A percentile compares a stretch with the other conserved stretches of the same genome.
Evolutionary conservation across 2,797 vertebrate species (phyloP).

Genomic region (Microctenopoma lineatum): DNA sequence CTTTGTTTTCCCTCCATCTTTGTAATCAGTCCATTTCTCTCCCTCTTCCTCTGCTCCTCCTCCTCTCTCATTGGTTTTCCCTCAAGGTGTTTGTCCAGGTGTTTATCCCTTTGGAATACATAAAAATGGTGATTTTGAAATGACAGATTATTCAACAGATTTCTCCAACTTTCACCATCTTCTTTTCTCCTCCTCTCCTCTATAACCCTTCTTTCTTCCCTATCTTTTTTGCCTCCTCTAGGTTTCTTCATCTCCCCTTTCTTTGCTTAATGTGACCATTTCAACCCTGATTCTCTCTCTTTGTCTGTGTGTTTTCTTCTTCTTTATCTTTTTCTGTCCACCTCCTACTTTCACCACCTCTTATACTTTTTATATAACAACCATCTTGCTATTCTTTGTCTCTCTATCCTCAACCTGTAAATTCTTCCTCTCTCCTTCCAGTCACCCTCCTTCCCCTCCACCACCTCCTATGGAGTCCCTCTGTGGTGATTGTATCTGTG

Average conservation of each 20-base stretch:
- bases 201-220: not conserved
- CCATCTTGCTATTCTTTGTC: not conserved
- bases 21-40: conserved; percentile 19
- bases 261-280: not conserved
- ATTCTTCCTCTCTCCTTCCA: conserved; percentile 22
- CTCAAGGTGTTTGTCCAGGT: conserved; percentile 18
- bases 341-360: conserved; percentile 6
- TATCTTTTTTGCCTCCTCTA: not conserved
- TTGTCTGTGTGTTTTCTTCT: conserved; percentile 1
- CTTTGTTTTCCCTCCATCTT: conserved; percentile 20
- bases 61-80: conserved; percentile 21
- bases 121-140: conserved; percentile 4
- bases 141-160: conserved; percentile 5
- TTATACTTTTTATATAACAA: conserved; percentile 1
- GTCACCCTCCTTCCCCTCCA: conserved; percentile 5
- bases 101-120: conserved; percentile 12
- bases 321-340: not conserved
- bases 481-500: conserved; percentile 52
- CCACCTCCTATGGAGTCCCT: conserved; percentile 31
- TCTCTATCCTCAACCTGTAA: conserved; percentile 5
- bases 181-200: conserved; percentile 1
- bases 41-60: conserved; percentile 13
- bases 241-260: not conserved
- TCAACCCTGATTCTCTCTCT: not conserved
- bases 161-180: not conserved